These are phyloP conservation scores for Neosalanx taihuensis DNA, from an alignment of 2,797 vertebrate species.

Conservation along the genomic window DNA sequence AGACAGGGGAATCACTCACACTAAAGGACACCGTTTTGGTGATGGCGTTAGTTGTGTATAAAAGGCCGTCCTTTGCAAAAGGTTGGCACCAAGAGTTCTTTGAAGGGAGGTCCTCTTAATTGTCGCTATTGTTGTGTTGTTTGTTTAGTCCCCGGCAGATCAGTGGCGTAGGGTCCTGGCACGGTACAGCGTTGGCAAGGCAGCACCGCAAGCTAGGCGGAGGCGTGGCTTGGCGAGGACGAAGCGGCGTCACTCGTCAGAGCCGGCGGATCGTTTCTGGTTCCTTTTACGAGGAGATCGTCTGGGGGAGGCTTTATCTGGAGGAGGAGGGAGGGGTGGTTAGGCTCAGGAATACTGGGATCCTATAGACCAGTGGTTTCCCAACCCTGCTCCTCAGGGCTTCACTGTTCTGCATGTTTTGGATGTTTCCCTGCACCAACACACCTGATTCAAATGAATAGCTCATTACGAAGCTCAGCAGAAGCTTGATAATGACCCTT, in stretches of 20 bases:
- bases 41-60: background rate
- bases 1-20: background rate
- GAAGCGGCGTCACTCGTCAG: constrained; percentile 84
- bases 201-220: constrained; percentile 8
- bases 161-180: background rate
- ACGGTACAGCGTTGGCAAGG: background rate
- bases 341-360: background rate
- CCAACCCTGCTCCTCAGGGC: no score
- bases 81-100: constrained; percentile 44
- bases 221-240: background rate
- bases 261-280: constrained; percentile 94
- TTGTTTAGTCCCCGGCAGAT: background rate
- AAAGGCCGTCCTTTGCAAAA: constrained; percentile 34
- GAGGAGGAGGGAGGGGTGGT: constrained; percentile 13
- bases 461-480: no score
- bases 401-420: no score
- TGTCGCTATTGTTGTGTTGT: background rate
- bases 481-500: no score
- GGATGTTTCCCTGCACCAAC: no score
- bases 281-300: constrained; percentile 91
- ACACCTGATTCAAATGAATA: no score
- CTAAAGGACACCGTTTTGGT: background rate
- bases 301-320: constrained; percentile 95
- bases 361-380: no score
- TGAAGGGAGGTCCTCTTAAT: background rate